phyloP scores from a whole-genome alignment of 35 echinoderm and acorn worm species.

The Hemicentrotus pulcherrimus region DNA sequence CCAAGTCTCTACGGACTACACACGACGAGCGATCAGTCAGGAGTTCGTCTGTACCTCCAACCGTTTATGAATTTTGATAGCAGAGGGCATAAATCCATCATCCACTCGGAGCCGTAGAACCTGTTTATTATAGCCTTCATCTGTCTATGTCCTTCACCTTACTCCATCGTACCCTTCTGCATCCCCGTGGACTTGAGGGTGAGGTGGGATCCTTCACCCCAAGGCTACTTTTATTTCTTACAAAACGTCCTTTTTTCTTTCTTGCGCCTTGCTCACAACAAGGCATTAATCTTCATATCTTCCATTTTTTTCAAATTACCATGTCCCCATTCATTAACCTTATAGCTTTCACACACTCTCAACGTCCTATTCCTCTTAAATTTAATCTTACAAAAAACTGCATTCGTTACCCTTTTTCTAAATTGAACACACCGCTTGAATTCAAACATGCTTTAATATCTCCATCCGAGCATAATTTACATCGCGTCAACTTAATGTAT shows the following conservation, averaged over 20 bases:
- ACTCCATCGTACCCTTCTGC: neutral
- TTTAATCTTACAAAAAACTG: no score
- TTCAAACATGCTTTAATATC: no score
- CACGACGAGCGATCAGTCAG: neutral
- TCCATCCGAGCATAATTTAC: no score
- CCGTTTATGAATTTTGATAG: conserved; percentile 18
- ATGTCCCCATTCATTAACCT: no score
- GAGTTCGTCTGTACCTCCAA: neutral
- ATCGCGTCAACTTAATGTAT: no score
- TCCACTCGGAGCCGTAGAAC: neutral
- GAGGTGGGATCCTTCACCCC: neutral
- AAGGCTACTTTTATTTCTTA: neutral
- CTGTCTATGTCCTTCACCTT: neutral
- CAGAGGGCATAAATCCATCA: conserved; percentile 3
- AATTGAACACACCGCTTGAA: no score
- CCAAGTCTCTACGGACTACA: neutral
- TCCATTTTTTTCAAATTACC: no score
- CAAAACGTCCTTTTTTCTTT: neutral
- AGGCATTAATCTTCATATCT: neutral
- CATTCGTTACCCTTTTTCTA: no score
- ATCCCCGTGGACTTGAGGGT: neutral
- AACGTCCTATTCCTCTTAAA: no score
- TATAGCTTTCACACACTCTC: no score
- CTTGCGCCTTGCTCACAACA: neutral
- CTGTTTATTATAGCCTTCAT: neutral